These are phyloP conservation scores for Bufotes viridis DNA, from an alignment of 2,797 vertebrate genomes.

Conservation along the genomic window DNA sequence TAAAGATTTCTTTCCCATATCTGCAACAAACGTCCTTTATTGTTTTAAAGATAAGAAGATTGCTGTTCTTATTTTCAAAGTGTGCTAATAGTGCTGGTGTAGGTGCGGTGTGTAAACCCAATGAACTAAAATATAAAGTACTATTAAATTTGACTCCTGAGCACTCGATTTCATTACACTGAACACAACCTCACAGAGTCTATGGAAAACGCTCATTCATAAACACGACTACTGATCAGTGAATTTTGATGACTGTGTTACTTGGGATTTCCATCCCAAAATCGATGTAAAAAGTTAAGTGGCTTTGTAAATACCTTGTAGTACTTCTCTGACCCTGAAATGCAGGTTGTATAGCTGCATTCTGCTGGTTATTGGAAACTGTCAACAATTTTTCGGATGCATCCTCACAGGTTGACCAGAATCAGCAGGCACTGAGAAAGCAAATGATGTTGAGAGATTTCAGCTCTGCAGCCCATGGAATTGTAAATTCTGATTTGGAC, in stretches of 20 bases:
- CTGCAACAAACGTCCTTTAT: slow-evolving; percentile 83
- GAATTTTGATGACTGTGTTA: neutral
- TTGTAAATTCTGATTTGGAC: neutral
- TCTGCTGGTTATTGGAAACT: no score
- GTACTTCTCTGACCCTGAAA: no score
- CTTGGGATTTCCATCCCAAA: neutral
- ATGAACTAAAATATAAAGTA: slow-evolving; percentile 92
- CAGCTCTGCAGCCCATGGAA: neutral
- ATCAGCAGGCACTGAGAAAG: neutral
- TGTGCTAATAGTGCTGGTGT: slow-evolving; percentile 93
- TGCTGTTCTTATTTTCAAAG: slow-evolving; percentile 82
- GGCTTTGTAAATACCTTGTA: no score
- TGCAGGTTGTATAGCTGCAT: no score
- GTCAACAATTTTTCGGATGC: no score
- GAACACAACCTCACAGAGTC: neutral
- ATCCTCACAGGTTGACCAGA: neutral
- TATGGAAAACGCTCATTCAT: neutral
- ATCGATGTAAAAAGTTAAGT: no score
- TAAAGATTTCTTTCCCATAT: slow-evolving; percentile 73
- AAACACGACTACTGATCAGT: neutral
- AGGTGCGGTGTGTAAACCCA: slow-evolving; percentile 92
- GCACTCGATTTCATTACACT: slow-evolving; percentile 70
- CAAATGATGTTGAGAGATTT: neutral
- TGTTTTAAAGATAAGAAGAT: slow-evolving; percentile 81
- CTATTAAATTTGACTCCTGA: slow-evolving; percentile 78